Evolutionary conservation across 2,113 vertebrate species (phyloP).

Genomic region (Terrapene triunguis): DNA sequence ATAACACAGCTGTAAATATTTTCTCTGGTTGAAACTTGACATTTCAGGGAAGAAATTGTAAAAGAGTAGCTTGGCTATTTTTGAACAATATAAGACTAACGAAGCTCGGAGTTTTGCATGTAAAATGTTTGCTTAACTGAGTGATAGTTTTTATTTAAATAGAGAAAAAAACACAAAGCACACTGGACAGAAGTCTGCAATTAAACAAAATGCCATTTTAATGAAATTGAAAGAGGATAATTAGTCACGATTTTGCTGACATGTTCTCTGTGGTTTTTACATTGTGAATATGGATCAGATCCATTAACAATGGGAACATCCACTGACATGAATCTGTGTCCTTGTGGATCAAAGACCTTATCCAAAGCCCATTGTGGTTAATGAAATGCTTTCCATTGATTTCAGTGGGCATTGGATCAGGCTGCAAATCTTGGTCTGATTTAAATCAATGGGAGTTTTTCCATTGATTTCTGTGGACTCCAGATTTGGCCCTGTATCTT

Average conservation of each 20-base stretch:
- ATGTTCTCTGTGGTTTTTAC: constrained; percentile 29
- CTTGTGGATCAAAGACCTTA: not conserved
- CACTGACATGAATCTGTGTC: accelerated
- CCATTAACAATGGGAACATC: not conserved
- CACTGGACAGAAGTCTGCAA: not conserved
- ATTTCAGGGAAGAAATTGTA: constrained; percentile 19
- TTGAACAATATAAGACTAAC: not conserved
- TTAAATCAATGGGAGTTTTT: not conserved
- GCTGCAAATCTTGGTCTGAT: not conserved
- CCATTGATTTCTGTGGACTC: not conserved
- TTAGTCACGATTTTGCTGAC: constrained; percentile 8
- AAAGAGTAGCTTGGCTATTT: not conserved
- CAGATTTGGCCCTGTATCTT: not conserved
- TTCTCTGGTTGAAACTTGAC: constrained; percentile 34
- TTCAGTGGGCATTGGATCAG: not conserved
- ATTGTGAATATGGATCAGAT: not conserved
- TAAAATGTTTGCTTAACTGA: not conserved
- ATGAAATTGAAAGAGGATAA: constrained; percentile 27
- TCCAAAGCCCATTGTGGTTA: not conserved
- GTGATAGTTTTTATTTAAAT: constrained; percentile 35
- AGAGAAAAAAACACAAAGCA: not conserved
- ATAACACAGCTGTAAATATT: constrained; percentile 66
- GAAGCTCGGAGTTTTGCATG: not conserved
- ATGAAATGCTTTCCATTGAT: not conserved
- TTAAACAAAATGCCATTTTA: constrained; percentile 45